Percentiles rank a stretch among this genome's conserved stretches.
Evolutionary conservation across 2,888 invertebrate genomes (phyloP).

Genomic region (Agonopterix alstromeriana): DNA sequence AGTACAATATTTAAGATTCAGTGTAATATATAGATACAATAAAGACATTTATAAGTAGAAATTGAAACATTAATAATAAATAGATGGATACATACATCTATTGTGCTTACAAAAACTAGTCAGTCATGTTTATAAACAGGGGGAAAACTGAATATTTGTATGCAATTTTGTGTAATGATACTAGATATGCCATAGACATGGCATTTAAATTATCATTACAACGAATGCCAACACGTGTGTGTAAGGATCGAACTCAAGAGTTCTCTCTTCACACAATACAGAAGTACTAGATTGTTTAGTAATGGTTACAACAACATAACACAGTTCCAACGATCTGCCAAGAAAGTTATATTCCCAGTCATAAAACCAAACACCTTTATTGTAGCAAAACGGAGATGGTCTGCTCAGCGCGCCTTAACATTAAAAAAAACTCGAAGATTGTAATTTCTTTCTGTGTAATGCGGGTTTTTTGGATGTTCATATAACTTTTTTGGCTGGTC

Average conservation of each 20-base stretch:
- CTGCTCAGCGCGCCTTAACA: too few relatives aligned
- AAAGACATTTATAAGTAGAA: not conserved
- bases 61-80: not conserved
- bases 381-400: too few relatives aligned
- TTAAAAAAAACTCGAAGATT: too few relatives aligned
- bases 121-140: slow-evolving; percentile 30
- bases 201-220: slow-evolving; percentile 37
- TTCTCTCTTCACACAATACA: slow-evolving; percentile 54
- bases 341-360: too few relatives aligned
- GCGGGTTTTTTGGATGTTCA: too few relatives aligned
- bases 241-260: slow-evolving; percentile 59
- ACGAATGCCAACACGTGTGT: slow-evolving; percentile 26
- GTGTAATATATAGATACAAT: not conserved
- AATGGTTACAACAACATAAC: slow-evolving; percentile 56
- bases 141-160: slow-evolving; percentile 75
- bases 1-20: too few relatives aligned
- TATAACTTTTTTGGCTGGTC: too few relatives aligned
- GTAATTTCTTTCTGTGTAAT: too few relatives aligned
- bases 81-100: not conserved
- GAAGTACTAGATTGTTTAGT: slow-evolving; percentile 14
- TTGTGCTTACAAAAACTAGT: slow-evolving; percentile 19
- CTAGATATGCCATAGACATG: slow-evolving; percentile 48
- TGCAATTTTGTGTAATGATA: slow-evolving; percentile 50
- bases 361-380: too few relatives aligned
- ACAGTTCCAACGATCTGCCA: too few relatives aligned